Evolutionary conservation across 37 sponge, comb jelly and placozoan genomes (phyloP).

Genomic region (Ianthella basta): DNA sequence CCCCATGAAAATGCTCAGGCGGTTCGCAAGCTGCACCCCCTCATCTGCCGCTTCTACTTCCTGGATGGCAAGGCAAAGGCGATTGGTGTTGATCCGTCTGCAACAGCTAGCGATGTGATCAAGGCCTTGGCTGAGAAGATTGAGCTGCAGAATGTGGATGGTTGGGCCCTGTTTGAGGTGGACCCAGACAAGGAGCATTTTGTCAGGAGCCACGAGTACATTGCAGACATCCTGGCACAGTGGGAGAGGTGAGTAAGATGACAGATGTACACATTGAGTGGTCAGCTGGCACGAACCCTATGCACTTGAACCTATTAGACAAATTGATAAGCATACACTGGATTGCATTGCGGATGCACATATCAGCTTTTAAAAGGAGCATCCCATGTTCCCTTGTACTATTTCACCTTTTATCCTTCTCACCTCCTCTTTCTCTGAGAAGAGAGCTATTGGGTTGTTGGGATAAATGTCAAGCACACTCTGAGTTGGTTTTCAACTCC

Average conservation of each 20-base stretch:
- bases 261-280: not conserved
- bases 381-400: too few relatives aligned
- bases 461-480: too few relatives aligned
- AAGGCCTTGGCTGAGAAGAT: conserved; percentile 83
- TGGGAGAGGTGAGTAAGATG: conserved; percentile 80
- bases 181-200: conserved; percentile 91
- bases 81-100: conserved; percentile 86
- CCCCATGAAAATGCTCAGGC: conserved; percentile 41
- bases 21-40: conserved; percentile 74
- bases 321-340: too few relatives aligned
- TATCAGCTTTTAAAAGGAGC: too few relatives aligned
- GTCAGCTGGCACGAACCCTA: too few relatives aligned
- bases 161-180: conserved; percentile 96
- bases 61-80: conserved; percentile 96
- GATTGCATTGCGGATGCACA: too few relatives aligned
- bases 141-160: conserved; percentile 87
- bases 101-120: conserved; percentile 85
- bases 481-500: too few relatives aligned
- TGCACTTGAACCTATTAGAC: too few relatives aligned
- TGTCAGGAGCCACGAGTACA: conserved; percentile 90
- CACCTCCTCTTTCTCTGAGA: too few relatives aligned
- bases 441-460: too few relatives aligned
- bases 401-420: too few relatives aligned
- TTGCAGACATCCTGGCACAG: conserved; percentile 93
- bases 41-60: conserved; percentile 97